Conservation (phyloP, 2,888 invertebrate species). For the Coecobrya sp. region DNA sequence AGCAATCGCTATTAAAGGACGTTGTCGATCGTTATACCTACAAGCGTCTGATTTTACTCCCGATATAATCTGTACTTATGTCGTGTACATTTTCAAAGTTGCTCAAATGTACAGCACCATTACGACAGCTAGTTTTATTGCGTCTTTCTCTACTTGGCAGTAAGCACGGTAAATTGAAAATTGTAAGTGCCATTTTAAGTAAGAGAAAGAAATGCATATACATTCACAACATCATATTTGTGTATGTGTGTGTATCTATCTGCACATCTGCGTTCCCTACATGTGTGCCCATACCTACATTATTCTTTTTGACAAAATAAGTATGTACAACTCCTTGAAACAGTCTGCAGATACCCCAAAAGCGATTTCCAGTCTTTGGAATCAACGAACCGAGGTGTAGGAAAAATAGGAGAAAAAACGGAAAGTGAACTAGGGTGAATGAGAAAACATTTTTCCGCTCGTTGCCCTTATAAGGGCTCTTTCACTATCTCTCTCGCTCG, state of each 20-base stretch:
- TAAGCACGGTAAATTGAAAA: slow-evolving; percentile 61
- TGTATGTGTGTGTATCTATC: slow-evolving; percentile 13
- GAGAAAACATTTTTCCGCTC: slow-evolving; percentile 70
- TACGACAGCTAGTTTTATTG: slow-evolving; percentile 61
- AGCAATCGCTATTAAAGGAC: slow-evolving; percentile 51
- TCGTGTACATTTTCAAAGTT: slow-evolving; percentile 54
- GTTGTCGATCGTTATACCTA: slow-evolving; percentile 16
- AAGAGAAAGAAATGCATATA: slow-evolving; percentile 17
- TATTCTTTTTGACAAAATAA: neutral
- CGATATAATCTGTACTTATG: slow-evolving; percentile 52
- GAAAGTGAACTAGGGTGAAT: slow-evolving; percentile 34
- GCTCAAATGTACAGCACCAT: slow-evolving; percentile 60
- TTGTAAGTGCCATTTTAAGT: slow-evolving; percentile 56
- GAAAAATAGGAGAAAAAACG: slow-evolving; percentile 49
- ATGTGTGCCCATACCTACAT: neutral
- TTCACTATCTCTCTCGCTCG: no score
- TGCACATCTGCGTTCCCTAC: neutral
- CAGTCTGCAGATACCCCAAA: neutral
- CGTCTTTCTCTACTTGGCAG: slow-evolving; percentile 53
- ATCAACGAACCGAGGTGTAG: slow-evolving; percentile 63
- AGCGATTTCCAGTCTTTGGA: slow-evolving; percentile 67
- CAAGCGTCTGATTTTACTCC: neutral
- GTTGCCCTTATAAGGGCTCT: slow-evolving; percentile 46
- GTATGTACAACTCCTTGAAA: neutral
- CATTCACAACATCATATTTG: slow-evolving; percentile 18